These are phyloP conservation scores for Sarcophaga carnaria DNA, from an alignment of 2,888 invertebrate species.

Conservation along the genomic window DNA sequence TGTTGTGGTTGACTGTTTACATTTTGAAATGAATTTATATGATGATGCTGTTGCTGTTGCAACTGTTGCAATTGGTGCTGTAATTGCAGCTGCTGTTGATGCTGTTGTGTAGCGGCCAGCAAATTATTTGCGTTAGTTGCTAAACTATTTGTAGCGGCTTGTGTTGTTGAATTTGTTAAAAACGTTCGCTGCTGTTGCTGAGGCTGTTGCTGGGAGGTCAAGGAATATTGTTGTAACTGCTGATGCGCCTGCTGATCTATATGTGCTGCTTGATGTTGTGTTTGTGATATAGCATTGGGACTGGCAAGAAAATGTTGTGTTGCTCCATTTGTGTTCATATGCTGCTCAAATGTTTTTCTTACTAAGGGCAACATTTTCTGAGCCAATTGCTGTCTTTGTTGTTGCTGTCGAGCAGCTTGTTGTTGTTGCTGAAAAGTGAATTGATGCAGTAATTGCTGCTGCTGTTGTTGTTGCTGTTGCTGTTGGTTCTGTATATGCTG, in stretches of 20 bases:
- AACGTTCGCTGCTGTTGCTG: slow-evolving; percentile 71
- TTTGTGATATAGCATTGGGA: slow-evolving; percentile 70
- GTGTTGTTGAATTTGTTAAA: slow-evolving; percentile 56
- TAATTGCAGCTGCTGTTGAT: slow-evolving; percentile 61
- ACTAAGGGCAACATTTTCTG: slow-evolving; percentile 75
- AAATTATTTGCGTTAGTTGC: slow-evolving; percentile 53
- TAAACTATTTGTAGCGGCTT: slow-evolving; percentile 48
- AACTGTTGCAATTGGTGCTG: slow-evolving; percentile 63
- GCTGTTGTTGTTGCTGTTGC: slow-evolving; percentile 53
- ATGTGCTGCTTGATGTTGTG: slow-evolving; percentile 69
- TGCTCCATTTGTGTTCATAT: slow-evolving; percentile 74
- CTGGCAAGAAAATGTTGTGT: slow-evolving; percentile 74
- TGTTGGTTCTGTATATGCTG: slow-evolving; percentile 48
- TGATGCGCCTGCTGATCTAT: slow-evolving; percentile 72
- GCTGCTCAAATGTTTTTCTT: slow-evolving; percentile 74
- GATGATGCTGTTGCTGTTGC: slow-evolving; percentile 63
- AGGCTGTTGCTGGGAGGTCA: slow-evolving; percentile 68
- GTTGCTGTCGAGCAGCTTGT: slow-evolving; percentile 54
- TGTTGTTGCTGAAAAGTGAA: slow-evolving; percentile 69
- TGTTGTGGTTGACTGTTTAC: slow-evolving; percentile 64
- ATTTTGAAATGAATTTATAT: slow-evolving; percentile 65
- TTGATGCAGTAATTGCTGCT: slow-evolving; percentile 62
- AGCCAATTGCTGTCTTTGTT: slow-evolving; percentile 69
- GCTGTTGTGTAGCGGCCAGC: slow-evolving; percentile 52
- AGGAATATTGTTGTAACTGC: slow-evolving; percentile 77